Evolutionary conservation across 2,797 vertebrate species (phyloP), one percentile per base, ranked within the genome.

Genomic region (Orestias chungarensis): DNA sequence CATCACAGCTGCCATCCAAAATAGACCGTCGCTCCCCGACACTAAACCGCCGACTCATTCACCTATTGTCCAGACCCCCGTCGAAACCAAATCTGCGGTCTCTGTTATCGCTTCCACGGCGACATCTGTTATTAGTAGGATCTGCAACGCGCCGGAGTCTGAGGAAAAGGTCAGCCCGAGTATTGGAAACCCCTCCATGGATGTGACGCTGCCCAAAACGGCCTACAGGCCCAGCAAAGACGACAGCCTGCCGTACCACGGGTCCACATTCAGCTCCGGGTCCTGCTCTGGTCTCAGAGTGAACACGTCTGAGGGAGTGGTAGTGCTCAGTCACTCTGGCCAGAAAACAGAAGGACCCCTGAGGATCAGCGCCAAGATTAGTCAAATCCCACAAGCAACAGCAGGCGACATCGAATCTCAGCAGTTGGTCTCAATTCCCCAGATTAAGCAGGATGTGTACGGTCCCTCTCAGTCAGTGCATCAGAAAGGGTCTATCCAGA

Each of bases 361-460:
- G 79, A 92, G 98, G 8, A 97, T 99, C 43, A 98, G 96, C 76
- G 98, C 98, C 66, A 99, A 99, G 90, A 99, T 99, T 75, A 99
- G 97, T 91, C 97, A 97, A 90, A 99, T 99, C 68, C 98, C 98
- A 27, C 97, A 96, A 0, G 97, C 98, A 35, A 97, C 97, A 0
- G 96, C 96, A 0, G 96, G 97, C 29, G 98, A 99, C 82, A 98
- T 99, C 0, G 98, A 99, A 75, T 98, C 98, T 66, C 97, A 99
- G 68, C 98, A 98, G 88, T 94, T 98, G 0, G 97, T 99, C 2
- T 95, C 97, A 12, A 98, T 99, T 93, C 96, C 97, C 23, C 97
- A 97, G 88, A 95, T 96, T n/a, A 99, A 99, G 80, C 95, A 95
- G 18, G 98, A 99, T n/a, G 91, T 96, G 11, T 94, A 97, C 57